Evolutionary conservation across 2,888 invertebrate species (phyloP).

Genomic region (Andrena bicolor): DNA sequence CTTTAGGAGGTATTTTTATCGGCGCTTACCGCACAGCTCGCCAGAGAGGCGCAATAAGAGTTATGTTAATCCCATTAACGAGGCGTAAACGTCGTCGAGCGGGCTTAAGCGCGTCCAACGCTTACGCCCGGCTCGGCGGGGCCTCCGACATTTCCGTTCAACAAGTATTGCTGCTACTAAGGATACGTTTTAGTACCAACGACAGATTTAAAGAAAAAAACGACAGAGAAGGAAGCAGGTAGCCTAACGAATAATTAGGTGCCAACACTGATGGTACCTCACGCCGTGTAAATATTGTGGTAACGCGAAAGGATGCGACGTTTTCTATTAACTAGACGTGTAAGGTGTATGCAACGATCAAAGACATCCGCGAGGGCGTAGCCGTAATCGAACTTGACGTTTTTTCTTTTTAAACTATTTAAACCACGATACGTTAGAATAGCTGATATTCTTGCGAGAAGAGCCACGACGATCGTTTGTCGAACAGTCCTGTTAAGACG

Average conservation of each 20-base stretch:
- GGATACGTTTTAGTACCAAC: constrained; percentile 51
- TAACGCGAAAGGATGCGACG: constrained; percentile 68
- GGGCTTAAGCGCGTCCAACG: constrained; percentile 3
- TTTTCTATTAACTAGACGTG: constrained; percentile 73
- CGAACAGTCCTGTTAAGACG: constrained; percentile 26
- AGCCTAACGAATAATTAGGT: constrained; percentile 63
- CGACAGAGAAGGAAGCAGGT: constrained; percentile 31
- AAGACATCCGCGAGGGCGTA: constrained; percentile 63
- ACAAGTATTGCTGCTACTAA: constrained; percentile 71
- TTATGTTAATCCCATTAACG: constrained; percentile 10
- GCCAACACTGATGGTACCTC: constrained; percentile 60
- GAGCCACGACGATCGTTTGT: constrained; percentile 31
- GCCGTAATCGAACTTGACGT: constrained; percentile 44
- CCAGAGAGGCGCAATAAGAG: constrained; percentile 15
- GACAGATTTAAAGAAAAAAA: constrained; percentile 29
- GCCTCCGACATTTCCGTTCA: constrained; percentile 40
- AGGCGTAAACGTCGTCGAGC: background rate
- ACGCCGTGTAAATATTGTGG: constrained; percentile 66
- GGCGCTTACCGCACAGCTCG: constrained; percentile 35
- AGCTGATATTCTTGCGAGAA: constrained; percentile 45
- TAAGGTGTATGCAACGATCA: constrained; percentile 77
- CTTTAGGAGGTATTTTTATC: constrained; percentile 44
- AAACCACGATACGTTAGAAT: constrained; percentile 52
- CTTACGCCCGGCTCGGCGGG: constrained; percentile 22
- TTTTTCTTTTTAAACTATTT: constrained; percentile 69